Evolutionary conservation across 2,797 vertebrate genomes (phyloP).

Genomic region (Centropyge bicolor): DNA sequence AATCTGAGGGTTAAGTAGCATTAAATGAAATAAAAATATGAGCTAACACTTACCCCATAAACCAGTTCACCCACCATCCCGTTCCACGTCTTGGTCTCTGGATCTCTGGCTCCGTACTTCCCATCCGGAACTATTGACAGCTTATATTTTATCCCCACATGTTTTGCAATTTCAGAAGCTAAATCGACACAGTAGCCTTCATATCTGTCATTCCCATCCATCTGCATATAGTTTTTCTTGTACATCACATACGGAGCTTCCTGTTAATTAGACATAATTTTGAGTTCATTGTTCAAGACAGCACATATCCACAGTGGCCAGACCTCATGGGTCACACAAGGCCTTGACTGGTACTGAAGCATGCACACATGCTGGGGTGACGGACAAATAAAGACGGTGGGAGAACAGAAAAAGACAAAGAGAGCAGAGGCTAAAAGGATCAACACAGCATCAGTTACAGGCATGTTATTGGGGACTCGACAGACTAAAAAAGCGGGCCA

Average conservation of each 20-base stretch:
- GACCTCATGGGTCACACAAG: slow-evolving; percentile 61
- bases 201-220: slow-evolving; percentile 98
- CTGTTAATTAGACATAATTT: slow-evolving; percentile 90
- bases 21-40: slow-evolving; percentile 1
- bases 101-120: slow-evolving; percentile 97
- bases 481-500: slow-evolving; percentile 56
- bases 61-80: slow-evolving; percentile 99
- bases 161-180: slow-evolving; percentile 99
- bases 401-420: slow-evolving; percentile 47
- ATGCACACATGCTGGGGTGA: slow-evolving; percentile 72
- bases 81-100: slow-evolving; percentile 99
- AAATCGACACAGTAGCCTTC: slow-evolving; percentile 99
- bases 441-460: slow-evolving; percentile 48
- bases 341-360: slow-evolving; percentile 48
- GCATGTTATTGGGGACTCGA: slow-evolving; percentile 32
- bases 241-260: slow-evolving; percentile 99
- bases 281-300: slow-evolving; percentile 68
- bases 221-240: slow-evolving; percentile 97
- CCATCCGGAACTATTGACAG: slow-evolving; percentile 97
- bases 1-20: not conserved
- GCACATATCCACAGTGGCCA: slow-evolving; percentile 54
- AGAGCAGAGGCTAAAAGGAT: slow-evolving; percentile 45
- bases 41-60: slow-evolving; percentile 94
- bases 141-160: slow-evolving; percentile 98
- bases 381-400: slow-evolving; percentile 34